Percentiles rank a stretch among this genome's conserved stretches.
Conservation (phyloP, 2,797 vertebrate species). For the Rhynchonycteris naso region DNA sequence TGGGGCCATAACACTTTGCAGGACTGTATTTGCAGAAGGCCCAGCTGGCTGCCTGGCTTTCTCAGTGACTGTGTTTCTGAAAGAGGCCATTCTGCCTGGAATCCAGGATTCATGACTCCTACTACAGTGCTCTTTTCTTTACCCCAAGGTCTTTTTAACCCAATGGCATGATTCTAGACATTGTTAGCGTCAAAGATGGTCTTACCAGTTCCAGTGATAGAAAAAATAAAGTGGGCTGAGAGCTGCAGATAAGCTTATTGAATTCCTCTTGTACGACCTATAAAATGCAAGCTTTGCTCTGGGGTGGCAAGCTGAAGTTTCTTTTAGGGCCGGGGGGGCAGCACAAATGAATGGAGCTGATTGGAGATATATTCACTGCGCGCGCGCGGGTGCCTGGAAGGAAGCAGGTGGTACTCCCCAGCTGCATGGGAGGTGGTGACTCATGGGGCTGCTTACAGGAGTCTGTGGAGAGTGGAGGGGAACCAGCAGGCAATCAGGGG, state of each 20-base stretch:
- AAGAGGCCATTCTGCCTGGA: not conserved
- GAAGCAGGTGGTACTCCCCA: slow-evolving; percentile 69
- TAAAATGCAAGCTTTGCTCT: not conserved
- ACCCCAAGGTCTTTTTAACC: not conserved
- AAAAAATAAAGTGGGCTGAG: not conserved
- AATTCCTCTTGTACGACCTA: not conserved
- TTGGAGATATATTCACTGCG: too few relatives aligned
- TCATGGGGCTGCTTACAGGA: not conserved
- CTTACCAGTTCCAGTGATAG: not conserved
- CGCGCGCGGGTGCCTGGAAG: slow-evolving; percentile 28
- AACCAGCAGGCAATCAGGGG: not conserved
- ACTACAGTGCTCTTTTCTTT: not conserved
- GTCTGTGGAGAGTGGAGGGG: not conserved
- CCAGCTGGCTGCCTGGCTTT: not conserved
- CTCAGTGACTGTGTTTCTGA: not conserved
- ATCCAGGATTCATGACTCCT: not conserved
- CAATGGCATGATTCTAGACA: not conserved
- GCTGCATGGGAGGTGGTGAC: not conserved
- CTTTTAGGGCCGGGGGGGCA: not conserved
- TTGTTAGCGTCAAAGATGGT: not conserved
- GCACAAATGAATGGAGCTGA: not conserved
- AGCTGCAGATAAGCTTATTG: not conserved
- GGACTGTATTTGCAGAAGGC: not conserved
- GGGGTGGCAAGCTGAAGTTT: not conserved
- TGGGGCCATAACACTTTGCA: not conserved